These are phyloP conservation scores for Eolophus roseicapilla DNA, from an alignment of 2,113 vertebrate genomes.

Conservation along the genomic window DNA sequence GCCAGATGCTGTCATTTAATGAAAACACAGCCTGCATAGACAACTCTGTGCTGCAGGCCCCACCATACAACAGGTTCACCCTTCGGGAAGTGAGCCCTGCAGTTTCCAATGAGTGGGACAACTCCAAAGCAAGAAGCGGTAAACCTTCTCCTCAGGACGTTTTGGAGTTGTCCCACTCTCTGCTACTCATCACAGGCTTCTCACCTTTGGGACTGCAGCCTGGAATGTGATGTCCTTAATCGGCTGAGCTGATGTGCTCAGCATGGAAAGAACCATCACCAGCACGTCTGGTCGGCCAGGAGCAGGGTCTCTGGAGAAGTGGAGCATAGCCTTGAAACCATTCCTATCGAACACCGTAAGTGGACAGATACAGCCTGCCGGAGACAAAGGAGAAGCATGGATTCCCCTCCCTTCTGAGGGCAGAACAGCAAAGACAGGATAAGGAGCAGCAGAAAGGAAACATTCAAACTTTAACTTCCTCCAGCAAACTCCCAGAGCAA, in stretches of 20 bases:
- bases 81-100: rapidly evolving
- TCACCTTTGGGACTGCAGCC: constrained; percentile 88
- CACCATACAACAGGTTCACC: not conserved
- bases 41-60: not conserved
- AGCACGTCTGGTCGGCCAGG: constrained; percentile 72
- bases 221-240: constrained; percentile 81
- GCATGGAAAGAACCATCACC: constrained; percentile 83
- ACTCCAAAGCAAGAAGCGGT: not conserved
- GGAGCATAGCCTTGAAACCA: constrained; percentile 82
- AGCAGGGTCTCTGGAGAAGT: constrained; percentile 78
- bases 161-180: not conserved
- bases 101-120: not conserved
- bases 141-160: not conserved
- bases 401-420: not conserved
- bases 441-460: not conserved
- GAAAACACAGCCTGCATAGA: not conserved
- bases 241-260: constrained; percentile 82
- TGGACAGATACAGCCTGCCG: constrained; percentile 77
- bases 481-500: not conserved
- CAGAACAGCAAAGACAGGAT: not conserved
- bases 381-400: not conserved
- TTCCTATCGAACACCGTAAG: constrained; percentile 76
- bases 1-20: not conserved
- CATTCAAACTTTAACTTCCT: not conserved
- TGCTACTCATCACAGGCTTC: not conserved